These are phyloP conservation scores for Helogale parvula DNA, from an alignment of 2,113 vertebrate species.

Conservation along the genomic window DNA sequence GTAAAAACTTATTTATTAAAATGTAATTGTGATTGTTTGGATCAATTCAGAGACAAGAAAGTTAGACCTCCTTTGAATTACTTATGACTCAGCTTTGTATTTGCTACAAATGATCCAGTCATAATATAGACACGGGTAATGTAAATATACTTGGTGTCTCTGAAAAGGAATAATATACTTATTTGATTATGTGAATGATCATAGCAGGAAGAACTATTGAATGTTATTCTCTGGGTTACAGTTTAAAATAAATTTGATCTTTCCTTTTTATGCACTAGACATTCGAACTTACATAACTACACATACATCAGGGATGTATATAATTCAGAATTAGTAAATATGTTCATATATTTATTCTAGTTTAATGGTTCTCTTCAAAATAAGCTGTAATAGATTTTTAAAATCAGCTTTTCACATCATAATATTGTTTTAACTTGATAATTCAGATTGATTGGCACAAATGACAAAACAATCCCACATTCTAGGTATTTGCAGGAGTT, in stretches of 20 bases:
- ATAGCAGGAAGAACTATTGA: background rate
- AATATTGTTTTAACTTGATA: slow-evolving; percentile 59
- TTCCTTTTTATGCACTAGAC: background rate
- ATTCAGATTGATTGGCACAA: slow-evolving; percentile 59
- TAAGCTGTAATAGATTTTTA: slow-evolving; percentile 47
- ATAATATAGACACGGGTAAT: slow-evolving; percentile 50
- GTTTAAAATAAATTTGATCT: slow-evolving; percentile 9
- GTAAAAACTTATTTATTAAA: background rate
- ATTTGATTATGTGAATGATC: slow-evolving; percentile 35
- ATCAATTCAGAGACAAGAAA: slow-evolving; percentile 23
- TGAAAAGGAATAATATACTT: background rate
- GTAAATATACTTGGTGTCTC: background rate
- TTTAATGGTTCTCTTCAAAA: slow-evolving; percentile 30
- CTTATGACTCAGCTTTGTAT: slow-evolving; percentile 34
- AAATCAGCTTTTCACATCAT: slow-evolving; percentile 38
- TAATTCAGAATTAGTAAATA: slow-evolving; percentile 38
- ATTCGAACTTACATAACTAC: background rate
- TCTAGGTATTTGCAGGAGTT: slow-evolving; percentile 25
- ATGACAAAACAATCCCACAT: slow-evolving; percentile 64
- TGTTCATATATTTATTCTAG: slow-evolving; percentile 14
- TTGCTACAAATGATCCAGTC: background rate
- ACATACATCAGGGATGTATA: background rate
- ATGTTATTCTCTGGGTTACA: background rate
- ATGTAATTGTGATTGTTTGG: slow-evolving; percentile 20
- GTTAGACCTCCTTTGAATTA: background rate